Evolutionary conservation across 2,113 vertebrate species (phyloP).

Genomic region (Pygoscelis antarcticus): DNA sequence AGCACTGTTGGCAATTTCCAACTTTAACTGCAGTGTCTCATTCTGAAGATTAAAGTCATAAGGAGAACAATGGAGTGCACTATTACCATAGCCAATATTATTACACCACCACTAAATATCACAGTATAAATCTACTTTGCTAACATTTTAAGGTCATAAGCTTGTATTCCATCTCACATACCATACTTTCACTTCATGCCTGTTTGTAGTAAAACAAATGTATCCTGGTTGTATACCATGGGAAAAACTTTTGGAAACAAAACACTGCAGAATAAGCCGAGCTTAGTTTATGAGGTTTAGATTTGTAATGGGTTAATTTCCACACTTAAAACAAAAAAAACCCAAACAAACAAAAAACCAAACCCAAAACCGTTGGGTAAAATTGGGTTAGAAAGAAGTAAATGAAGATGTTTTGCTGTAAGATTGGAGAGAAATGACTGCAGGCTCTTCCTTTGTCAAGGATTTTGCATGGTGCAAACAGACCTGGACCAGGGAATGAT

Average conservation of each 20-base stretch:
- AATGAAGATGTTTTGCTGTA: neutral
- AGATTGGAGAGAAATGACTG: neutral
- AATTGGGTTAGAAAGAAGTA: neutral
- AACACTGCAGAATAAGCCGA: neutral
- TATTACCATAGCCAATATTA: slow-evolving; percentile 17
- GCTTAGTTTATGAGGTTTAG: neutral
- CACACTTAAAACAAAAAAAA: neutral
- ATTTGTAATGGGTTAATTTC: neutral
- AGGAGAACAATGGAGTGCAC: slow-evolving; percentile 31
- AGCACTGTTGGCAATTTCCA: neutral
- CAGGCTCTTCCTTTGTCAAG: neutral
- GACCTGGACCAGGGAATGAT: neutral
- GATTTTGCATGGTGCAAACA: neutral
- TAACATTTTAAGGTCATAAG: slow-evolving; percentile 44
- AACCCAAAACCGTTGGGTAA: neutral
- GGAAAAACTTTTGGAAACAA: neutral
- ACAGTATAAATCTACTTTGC: slow-evolving; percentile 30
- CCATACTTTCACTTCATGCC: neutral
- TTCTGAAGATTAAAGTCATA: slow-evolving; percentile 47
- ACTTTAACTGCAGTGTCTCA: slow-evolving; percentile 42
- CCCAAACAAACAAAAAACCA: rapidly evolving
- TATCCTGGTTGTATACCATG: neutral
- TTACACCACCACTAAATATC: slow-evolving; percentile 40
- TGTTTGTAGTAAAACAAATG: neutral
- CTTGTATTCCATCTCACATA: neutral